These are phyloP conservation scores for Calameuta idolon DNA, from an alignment of 2,888 invertebrate species.

Conservation along the genomic window DNA sequence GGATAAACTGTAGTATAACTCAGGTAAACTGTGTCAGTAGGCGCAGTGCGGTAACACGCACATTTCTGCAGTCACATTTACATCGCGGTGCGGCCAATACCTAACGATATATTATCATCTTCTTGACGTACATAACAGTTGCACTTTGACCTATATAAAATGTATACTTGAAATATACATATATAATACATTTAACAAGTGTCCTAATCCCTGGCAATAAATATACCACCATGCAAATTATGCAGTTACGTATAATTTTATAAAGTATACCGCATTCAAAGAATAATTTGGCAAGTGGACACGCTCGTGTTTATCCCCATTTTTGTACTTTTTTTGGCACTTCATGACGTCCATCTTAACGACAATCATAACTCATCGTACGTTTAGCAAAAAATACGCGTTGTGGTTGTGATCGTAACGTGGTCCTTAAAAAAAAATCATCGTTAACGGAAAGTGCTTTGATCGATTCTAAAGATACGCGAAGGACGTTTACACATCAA, in stretches of 20 bases:
- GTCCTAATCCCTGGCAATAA: neutral
- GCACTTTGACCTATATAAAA: neutral
- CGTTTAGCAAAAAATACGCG: neutral
- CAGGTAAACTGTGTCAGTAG: slow-evolving; percentile 38
- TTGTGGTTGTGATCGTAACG: neutral
- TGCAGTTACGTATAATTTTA: neutral
- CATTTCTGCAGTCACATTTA: slow-evolving; percentile 32
- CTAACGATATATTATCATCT: neutral
- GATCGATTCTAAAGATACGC: neutral
- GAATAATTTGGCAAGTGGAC: neutral
- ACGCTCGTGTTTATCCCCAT: neutral
- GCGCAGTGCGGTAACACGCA: slow-evolving; percentile 50
- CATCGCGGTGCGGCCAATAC: slow-evolving; percentile 1
- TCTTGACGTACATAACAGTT: neutral
- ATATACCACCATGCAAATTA: neutral
- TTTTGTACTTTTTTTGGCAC: neutral
- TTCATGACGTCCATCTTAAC: neutral
- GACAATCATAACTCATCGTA: neutral
- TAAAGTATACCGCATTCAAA: neutral
- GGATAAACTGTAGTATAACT: slow-evolving; percentile 28
- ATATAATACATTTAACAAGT: neutral
- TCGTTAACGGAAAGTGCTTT: neutral
- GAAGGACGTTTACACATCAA: neutral
- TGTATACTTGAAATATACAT: neutral
- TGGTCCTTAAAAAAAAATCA: neutral